Conservation (phyloP, 23 tunicate species). For the Ascidia mentula region DNA sequence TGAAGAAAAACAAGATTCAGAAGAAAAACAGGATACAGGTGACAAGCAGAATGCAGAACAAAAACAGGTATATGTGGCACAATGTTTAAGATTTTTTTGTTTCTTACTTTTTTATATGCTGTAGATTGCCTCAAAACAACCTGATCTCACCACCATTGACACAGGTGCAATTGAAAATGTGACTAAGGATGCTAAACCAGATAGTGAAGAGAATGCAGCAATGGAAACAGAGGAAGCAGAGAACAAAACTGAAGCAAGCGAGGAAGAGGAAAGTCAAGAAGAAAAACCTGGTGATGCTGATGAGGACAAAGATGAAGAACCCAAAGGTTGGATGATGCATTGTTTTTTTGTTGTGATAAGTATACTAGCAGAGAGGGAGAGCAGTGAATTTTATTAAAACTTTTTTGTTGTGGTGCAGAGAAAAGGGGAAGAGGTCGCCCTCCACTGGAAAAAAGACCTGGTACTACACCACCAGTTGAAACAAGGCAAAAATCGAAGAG, state of each 20-base stretch:
- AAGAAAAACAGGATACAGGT: neutral
- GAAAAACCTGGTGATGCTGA: conserved; percentile 4
- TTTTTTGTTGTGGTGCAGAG: too few relatives aligned
- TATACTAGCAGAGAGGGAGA: neutral
- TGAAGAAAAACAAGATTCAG: too few relatives aligned
- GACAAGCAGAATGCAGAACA: neutral
- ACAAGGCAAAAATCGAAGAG: conserved; percentile 81
- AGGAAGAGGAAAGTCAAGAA: neutral
- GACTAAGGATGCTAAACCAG: too few relatives aligned
- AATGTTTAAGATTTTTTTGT: too few relatives aligned
- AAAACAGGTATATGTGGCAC: too few relatives aligned
- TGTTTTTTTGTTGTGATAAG: too few relatives aligned
- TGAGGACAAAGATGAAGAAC: neutral
- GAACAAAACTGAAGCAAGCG: neutral
- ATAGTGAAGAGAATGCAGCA: neutral
- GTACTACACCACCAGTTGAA: conserved; percentile 30
- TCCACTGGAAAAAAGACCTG: conserved; percentile 53
- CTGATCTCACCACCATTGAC: too few relatives aligned
- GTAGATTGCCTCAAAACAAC: too few relatives aligned
- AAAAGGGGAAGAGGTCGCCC: conserved; percentile 31
- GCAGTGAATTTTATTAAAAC: too few relatives aligned
- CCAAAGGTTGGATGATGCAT: neutral
- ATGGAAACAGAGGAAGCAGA: too few relatives aligned
- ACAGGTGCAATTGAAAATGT: too few relatives aligned
- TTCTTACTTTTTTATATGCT: too few relatives aligned